Evolutionary conservation across 2,888 invertebrate species (phyloP).

Genomic region (Magallana nippona): DNA sequence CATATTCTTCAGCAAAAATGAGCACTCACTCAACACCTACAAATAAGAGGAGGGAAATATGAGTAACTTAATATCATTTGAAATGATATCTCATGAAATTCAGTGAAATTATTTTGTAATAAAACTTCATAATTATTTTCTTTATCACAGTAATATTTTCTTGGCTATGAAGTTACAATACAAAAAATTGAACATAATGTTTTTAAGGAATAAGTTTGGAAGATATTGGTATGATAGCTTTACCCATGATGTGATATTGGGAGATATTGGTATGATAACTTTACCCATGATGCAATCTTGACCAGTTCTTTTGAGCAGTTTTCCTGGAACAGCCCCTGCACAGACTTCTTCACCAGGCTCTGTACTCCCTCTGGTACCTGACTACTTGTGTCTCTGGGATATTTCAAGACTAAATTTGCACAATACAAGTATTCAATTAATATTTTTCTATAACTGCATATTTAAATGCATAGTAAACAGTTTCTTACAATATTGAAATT

Average conservation of each 20-base stretch:
- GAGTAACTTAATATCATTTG: too few species aligned
- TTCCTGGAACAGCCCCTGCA: conserved; percentile 51
- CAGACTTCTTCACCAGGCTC: conserved; percentile 57
- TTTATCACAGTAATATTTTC: neutral
- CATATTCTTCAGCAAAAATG: conserved; percentile 54
- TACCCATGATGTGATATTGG: too few species aligned
- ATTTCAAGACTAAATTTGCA: neutral
- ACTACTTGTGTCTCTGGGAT: neutral
- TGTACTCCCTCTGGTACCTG: conserved; percentile 37
- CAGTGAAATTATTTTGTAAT: too few species aligned
- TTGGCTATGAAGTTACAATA: neutral
- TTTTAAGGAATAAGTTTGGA: neutral
- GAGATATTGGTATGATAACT: neutral
- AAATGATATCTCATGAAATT: too few species aligned
- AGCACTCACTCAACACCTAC: neutral
- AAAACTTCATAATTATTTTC: neutral
- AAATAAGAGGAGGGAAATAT: neutral
- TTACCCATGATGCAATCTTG: conserved; percentile 61
- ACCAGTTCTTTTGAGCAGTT: conserved; percentile 47
- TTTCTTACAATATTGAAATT: too few species aligned
- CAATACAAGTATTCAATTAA: too few species aligned
- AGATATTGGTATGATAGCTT: too few species aligned
- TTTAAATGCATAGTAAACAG: too few species aligned
- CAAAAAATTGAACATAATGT: too few species aligned
- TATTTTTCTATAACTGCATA: too few species aligned